These are phyloP conservation scores for Pseudocheirus occidentalis DNA, from an alignment of 2,797 vertebrate species.

Conservation along the genomic window DNA sequence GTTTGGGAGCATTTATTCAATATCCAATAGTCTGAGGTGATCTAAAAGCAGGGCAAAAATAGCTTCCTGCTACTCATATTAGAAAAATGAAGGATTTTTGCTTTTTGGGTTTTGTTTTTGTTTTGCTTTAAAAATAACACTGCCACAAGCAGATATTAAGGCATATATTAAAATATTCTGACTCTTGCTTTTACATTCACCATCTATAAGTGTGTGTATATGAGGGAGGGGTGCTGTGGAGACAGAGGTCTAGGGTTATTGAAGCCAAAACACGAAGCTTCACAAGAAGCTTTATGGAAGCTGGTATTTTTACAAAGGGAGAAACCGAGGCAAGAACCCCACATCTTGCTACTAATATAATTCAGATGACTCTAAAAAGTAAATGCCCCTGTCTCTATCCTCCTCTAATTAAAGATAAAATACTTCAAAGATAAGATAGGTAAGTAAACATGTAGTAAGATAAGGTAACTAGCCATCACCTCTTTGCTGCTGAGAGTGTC, in stretches of 20 bases:
- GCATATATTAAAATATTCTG: background rate
- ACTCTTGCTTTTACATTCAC: background rate
- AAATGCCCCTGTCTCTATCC: background rate
- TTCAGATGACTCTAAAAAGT: background rate
- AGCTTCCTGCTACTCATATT: background rate
- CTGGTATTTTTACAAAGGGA: slow-evolving; percentile 20
- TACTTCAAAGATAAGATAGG: background rate
- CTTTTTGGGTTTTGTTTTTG: background rate
- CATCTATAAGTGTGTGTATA: background rate
- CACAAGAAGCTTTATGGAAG: background rate
- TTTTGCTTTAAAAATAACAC: background rate
- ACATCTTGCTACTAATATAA: background rate
- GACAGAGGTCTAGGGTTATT: background rate
- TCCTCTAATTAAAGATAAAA: slow-evolving; percentile 6
- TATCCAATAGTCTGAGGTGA: background rate
- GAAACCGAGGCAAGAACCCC: background rate
- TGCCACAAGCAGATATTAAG: background rate
- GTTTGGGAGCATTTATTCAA: background rate
- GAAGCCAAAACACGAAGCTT: background rate
- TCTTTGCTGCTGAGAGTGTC: background rate
- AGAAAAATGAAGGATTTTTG: background rate
- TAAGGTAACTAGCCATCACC: background rate
- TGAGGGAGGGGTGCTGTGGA: background rate
- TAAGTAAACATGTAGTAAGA: too few species aligned
- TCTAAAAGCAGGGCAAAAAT: background rate